phyloP scores from a whole-genome alignment of 2,113 vertebrate species.

The Carollia perspicillata region DNA sequence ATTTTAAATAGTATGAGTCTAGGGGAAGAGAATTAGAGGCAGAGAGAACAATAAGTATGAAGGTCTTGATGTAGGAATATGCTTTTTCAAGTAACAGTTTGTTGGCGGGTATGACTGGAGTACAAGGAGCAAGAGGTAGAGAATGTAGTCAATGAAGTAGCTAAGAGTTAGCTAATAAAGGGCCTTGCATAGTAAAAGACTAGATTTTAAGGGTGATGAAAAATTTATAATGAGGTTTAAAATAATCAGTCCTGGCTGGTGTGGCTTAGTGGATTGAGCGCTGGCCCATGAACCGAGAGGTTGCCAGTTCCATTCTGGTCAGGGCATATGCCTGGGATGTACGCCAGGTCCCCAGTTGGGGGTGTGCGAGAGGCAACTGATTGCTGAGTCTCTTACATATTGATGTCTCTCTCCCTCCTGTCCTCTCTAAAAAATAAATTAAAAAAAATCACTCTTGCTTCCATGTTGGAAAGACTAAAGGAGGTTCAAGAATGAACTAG shows the following conservation, averaged over 20 bases:
- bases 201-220: neutral
- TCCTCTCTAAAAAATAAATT: neutral
- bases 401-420: neutral
- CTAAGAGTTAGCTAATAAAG: neutral
- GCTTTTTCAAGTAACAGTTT: neutral
- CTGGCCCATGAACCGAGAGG: neutral
- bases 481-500: neutral
- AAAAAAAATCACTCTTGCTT: neutral
- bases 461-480: neutral
- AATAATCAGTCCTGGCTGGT: neutral
- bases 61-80: neutral
- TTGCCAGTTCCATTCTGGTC: neutral
- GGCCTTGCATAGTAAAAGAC: neutral
- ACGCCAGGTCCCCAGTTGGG: no score
- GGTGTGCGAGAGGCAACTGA: no score
- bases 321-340: neutral
- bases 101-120: neutral
- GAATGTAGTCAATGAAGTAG: neutral
- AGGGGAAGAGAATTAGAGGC: neutral
- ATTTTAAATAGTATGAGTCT: neutral
- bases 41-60: neutral
- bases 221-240: neutral
- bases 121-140: neutral
- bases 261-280: neutral
- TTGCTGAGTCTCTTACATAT: no score